Percentiles rank a stretch among this genome's conserved stretches.
Evolutionary conservation across 2,888 invertebrate genomes (phyloP).

Genomic region (Plagiodera versicolora): DNA sequence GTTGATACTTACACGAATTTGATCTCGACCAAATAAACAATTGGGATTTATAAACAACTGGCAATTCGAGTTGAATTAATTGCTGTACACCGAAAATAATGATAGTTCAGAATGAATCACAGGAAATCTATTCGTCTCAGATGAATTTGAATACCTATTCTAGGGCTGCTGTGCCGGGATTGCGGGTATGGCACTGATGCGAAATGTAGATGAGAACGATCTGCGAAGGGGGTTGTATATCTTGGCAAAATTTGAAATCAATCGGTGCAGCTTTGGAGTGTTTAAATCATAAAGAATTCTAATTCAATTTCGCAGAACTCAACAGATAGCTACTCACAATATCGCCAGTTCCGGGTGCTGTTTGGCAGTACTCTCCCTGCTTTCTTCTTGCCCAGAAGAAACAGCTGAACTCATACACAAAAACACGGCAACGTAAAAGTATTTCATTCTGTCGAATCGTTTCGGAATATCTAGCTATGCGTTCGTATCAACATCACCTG

Average conservation of each 20-base stretch:
- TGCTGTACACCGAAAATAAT: neutral
- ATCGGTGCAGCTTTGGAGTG: too few relatives aligned
- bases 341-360: slow-evolving; percentile 46
- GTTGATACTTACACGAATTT: neutral
- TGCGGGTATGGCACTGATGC: too few relatives aligned
- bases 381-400: slow-evolving; percentile 29
- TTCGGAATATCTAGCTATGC: too few relatives aligned
- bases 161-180: too few relatives aligned
- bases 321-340: slow-evolving; percentile 40
- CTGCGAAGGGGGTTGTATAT: too few relatives aligned
- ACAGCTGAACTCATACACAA: slow-evolving; percentile 33
- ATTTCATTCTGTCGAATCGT: too few relatives aligned
- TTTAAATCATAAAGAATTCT: too few relatives aligned
- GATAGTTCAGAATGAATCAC: neutral
- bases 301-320: too few relatives aligned
- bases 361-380: slow-evolving; percentile 36
- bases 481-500: slow-evolving; percentile 12
- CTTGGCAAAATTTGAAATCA: too few relatives aligned
- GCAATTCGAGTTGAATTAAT: neutral
- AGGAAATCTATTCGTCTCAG: too few relatives aligned
- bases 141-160: too few relatives aligned
- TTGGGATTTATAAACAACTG: neutral
- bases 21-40: neutral
- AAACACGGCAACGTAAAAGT: slow-evolving; percentile 33
- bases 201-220: too few relatives aligned